A percentile compares a stretch with the other conserved stretches of the same genome.
phyloP scores from a whole-genome alignment of 2,797 vertebrate genomes.

The Pantherophis alleghaniensis region DNA sequence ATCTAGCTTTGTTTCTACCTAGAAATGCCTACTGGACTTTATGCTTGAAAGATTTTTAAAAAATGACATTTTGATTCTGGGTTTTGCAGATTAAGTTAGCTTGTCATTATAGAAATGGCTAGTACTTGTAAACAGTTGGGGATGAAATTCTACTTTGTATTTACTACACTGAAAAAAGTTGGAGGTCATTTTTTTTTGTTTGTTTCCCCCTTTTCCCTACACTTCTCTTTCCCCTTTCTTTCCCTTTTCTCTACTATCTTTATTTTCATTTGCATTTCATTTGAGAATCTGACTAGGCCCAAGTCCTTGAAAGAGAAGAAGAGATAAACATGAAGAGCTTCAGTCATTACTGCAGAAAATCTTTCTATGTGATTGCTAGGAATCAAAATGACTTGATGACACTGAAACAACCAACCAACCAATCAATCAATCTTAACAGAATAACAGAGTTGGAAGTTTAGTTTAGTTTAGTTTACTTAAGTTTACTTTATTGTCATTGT shows the following conservation, averaged over 20 bases:
- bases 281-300: not conserved
- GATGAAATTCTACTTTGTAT: not conserved
- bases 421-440: not conserved
- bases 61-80: not conserved
- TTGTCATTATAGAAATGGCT: not conserved
- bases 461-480: too few relatives aligned
- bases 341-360: not conserved
- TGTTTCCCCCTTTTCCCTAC: not conserved
- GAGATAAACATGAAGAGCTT: not conserved
- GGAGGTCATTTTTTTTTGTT: not conserved
- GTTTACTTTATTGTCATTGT: too few relatives aligned
- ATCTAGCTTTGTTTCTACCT: not conserved
- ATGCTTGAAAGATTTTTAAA: not conserved
- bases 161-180: not conserved
- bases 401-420: not conserved
- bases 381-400: not conserved
- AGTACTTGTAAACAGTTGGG: not conserved
- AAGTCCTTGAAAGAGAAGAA: not conserved
- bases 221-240: not conserved
- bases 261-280: not conserved
- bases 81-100: not conserved
- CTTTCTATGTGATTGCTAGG: not conserved
- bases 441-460: not conserved
- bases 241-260: not conserved
- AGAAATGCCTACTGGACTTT: not conserved